Conservation (phyloP, 2,113 vertebrate species). For the Glaucomys volans region DNA sequence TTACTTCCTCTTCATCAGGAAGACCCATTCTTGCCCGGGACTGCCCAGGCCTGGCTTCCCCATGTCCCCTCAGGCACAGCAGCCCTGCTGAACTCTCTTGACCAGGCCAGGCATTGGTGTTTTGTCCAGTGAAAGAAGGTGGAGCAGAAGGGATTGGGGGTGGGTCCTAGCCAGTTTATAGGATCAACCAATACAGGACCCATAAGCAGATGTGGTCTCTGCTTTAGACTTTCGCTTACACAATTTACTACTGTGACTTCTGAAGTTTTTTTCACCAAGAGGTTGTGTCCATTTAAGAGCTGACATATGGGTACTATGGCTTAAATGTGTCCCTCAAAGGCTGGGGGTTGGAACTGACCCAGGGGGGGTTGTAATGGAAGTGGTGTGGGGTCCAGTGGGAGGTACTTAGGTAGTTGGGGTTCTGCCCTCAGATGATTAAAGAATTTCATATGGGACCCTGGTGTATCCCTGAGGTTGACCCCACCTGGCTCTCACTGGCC, state of each 20-base stretch:
- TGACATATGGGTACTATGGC: not conserved
- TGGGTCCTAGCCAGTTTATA: accelerated
- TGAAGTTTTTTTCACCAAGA: not conserved
- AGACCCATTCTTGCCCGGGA: not conserved
- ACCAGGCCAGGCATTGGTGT: no score
- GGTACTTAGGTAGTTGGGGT: not conserved
- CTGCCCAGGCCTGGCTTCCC: not conserved
- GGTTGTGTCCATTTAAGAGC: not conserved
- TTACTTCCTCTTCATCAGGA: no score
- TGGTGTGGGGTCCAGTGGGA: not conserved
- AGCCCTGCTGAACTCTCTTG: no score
- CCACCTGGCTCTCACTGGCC: no score
- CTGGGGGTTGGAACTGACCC: not conserved
- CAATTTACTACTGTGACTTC: accelerated
- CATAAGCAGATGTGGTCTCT: accelerated
- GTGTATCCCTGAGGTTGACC: not conserved
- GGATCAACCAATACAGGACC: not conserved
- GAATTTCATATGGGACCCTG: not conserved
- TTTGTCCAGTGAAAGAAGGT: not conserved
- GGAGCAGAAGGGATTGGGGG: not conserved
- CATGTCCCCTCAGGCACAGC: no score
- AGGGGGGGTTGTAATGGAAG: not conserved
- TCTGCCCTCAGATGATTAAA: not conserved
- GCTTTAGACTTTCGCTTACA: not conserved
- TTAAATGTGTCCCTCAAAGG: not conserved